Evolutionary conservation across 1,140 invertebrate genomes (phyloP).

Genomic region (Drosophila subpulchrella): DNA sequence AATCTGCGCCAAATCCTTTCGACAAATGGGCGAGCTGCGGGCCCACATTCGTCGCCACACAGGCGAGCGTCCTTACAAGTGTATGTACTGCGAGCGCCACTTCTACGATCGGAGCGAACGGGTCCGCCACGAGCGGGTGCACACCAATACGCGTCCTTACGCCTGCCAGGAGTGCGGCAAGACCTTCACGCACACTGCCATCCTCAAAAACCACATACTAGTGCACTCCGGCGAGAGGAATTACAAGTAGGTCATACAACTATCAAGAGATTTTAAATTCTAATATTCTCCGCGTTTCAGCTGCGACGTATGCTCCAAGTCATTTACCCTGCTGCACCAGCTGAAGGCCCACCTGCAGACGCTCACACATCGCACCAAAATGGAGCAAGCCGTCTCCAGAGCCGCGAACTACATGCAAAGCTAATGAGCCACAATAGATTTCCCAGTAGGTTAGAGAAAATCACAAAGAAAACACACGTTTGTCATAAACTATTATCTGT

Average conservation of each 20-base stretch:
- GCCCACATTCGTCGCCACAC: conserved; percentile 77
- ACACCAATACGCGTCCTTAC: conserved; percentile 87
- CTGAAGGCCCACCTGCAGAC: conserved; percentile 77
- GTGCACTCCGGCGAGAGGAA: conserved; percentile 75
- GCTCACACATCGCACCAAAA: conserved; percentile 63
- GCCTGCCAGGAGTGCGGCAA: conserved; percentile 86
- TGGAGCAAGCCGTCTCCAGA: conserved; percentile 31
- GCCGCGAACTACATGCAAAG: conserved; percentile 5
- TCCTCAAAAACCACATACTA: conserved; percentile 72
- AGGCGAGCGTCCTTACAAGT: conserved; percentile 76
- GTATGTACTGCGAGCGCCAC: conserved; percentile 69
- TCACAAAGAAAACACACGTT: conserved; percentile 2
- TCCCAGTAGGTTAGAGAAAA: background rate
- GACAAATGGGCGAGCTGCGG: conserved; percentile 72
- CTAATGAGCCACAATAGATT: background rate
- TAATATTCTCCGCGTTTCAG: conserved; percentile 23
- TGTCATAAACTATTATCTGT: background rate
- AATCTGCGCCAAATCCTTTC: conserved; percentile 72
- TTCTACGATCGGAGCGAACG: conserved; percentile 79
- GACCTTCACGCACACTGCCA: conserved; percentile 86
- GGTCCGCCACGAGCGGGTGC: conserved; percentile 84
- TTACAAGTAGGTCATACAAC: conserved; percentile 35
- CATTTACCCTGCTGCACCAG: conserved; percentile 72
- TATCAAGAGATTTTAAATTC: background rate
- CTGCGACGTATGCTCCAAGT: conserved; percentile 68